Conservation (phyloP, 2,888 invertebrate genomes). For the Macrophya alboannulata region DNA sequence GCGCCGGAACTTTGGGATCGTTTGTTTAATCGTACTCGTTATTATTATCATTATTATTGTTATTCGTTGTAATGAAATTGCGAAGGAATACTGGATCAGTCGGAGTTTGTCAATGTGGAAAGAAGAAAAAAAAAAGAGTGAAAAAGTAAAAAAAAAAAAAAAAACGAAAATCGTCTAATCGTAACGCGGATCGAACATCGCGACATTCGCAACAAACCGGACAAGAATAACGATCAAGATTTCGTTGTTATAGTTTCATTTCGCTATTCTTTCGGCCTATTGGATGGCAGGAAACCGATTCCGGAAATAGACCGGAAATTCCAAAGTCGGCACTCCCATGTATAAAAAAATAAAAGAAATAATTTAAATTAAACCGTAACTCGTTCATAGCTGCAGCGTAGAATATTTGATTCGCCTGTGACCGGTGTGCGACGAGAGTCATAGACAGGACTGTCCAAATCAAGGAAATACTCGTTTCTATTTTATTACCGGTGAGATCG, state of each 20-base stretch:
- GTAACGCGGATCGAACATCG: not conserved
- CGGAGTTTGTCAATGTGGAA: not conserved
- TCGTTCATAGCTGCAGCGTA: not conserved
- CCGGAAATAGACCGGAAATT: constrained; percentile 53
- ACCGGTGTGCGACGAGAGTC: not conserved
- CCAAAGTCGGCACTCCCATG: constrained; percentile 45
- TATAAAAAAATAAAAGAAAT: constrained; percentile 1
- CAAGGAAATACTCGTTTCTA: no score
- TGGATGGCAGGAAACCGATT: constrained; percentile 39
- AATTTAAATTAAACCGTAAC: not conserved
- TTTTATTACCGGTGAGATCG: no score
- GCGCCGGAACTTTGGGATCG: constrained; percentile 63
- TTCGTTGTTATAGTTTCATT: not conserved
- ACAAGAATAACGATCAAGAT: not conserved
- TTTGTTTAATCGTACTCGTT: constrained; percentile 36
- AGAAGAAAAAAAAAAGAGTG: not conserved
- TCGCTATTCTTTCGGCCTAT: constrained; percentile 19
- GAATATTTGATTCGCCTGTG: constrained; percentile 2
- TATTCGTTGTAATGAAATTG: constrained; percentile 6
- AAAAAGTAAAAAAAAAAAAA: not conserved
- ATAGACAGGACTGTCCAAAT: no score
- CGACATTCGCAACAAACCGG: not conserved
- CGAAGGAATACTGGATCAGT: not conserved
- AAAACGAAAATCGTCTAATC: not conserved
- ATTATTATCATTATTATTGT: not conserved